Evolutionary conservation across 2,113 vertebrate genomes (phyloP).

Genomic region (Hemiscyllium ocellatum): DNA sequence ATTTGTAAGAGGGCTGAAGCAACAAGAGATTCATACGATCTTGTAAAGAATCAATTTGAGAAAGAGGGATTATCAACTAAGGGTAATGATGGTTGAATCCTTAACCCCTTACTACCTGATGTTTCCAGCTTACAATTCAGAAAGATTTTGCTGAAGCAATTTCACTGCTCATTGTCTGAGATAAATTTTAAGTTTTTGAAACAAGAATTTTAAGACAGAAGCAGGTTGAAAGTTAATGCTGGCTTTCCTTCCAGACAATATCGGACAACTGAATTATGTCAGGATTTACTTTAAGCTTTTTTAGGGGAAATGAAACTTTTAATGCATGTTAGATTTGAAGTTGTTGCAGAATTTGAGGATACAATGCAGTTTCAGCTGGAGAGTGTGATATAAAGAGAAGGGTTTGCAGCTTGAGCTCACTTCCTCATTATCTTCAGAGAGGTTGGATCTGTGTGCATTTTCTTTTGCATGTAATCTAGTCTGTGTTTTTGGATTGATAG

Average conservation of each 20-base stretch:
- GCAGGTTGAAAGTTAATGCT: not conserved
- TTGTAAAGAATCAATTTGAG: not conserved
- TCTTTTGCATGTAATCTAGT: not conserved
- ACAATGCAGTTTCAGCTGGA: not conserved
- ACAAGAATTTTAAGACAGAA: not conserved
- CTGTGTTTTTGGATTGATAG: not conserved
- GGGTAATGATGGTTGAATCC: not conserved
- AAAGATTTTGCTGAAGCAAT: not conserved
- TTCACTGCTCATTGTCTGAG: not conserved
- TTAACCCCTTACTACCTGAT: not conserved
- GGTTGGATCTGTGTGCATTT: not conserved
- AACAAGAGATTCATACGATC: not conserved
- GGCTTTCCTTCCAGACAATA: no score
- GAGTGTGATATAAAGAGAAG: not conserved
- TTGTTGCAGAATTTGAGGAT: not conserved
- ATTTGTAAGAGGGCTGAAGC: not conserved
- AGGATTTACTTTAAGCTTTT: slow-evolving; percentile 50
- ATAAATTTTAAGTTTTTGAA: no score
- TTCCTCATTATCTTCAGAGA: not conserved
- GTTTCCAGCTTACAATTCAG: not conserved
- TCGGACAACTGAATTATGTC: no score
- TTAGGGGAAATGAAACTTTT: slow-evolving; percentile 46
- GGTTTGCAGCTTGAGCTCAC: not conserved
- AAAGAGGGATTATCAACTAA: not conserved
- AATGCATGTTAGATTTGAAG: slow-evolving; percentile 46